phyloP scores from a whole-genome alignment of 1,140 invertebrate genomes.

The Tetraneura akinire region DNA sequence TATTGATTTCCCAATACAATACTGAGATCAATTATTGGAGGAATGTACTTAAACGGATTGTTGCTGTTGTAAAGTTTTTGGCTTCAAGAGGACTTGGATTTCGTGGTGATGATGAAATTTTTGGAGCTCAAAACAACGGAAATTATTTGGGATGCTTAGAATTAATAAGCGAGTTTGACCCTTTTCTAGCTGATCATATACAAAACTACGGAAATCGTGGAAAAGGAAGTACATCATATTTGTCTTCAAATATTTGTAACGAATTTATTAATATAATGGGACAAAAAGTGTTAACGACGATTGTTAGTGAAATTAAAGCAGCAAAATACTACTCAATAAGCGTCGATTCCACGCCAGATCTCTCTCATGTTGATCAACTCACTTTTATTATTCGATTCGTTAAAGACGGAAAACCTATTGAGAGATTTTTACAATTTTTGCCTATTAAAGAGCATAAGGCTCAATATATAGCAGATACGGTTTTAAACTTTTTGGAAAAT shows the following conservation, averaged over 20 bases:
- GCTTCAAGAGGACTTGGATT: slow-evolving; percentile 18
- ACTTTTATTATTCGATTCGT: neutral
- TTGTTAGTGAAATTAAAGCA: too few relatives aligned
- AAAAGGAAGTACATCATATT: too few relatives aligned
- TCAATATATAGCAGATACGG: neutral
- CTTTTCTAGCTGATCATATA: slow-evolving; percentile 58
- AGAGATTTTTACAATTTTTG: slow-evolving; percentile 4
- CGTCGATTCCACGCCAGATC: neutral
- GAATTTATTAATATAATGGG: too few relatives aligned
- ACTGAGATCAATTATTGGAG: neutral
- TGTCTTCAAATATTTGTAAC: too few relatives aligned
- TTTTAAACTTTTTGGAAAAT: too few relatives aligned
- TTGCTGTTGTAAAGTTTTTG: slow-evolving; percentile 11
- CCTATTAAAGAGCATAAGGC: neutral
- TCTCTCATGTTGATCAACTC: neutral
- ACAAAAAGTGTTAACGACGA: too few relatives aligned
- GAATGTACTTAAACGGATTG: neutral
- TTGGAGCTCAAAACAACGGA: neutral
- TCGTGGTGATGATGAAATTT: slow-evolving; percentile 47
- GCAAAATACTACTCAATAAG: neutral
- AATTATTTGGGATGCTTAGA: too few relatives aligned
- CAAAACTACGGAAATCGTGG: slow-evolving; percentile 56
- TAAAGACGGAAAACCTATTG: neutral
- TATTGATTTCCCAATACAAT: too few relatives aligned
- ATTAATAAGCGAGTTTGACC: slow-evolving; percentile 56